Percentiles rank a stretch among this genome's conserved stretches.
Conservation (phyloP, 2,888 invertebrate species). For the Gisinianus flammeolus region DNA sequence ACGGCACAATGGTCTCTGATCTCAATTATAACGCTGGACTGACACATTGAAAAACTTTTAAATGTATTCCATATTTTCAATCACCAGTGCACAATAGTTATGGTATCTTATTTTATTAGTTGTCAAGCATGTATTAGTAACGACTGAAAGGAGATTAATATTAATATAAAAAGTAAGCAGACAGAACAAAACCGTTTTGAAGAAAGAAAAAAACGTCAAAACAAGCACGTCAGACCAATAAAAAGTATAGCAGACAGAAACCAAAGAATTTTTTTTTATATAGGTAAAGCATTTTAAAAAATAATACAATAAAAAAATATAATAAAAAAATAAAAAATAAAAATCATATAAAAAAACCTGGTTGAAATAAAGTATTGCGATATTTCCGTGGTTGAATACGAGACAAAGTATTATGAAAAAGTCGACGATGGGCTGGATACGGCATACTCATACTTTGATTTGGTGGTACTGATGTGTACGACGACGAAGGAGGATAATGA, state of each 20-base stretch:
- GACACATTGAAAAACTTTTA: too few species aligned
- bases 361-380: slow-evolving; percentile 54
- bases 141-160: too few species aligned
- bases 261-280: not conserved
- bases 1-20: too few species aligned
- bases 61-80: too few species aligned
- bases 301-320: slow-evolving; percentile 6
- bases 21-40: too few species aligned
- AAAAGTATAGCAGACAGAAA: not conserved
- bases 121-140: too few species aligned
- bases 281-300: not conserved
- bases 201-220: not conserved
- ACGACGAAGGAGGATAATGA: slow-evolving; percentile 45
- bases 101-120: not conserved
- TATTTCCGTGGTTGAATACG: slow-evolving; percentile 58
- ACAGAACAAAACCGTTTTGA: too few species aligned
- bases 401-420: slow-evolving; percentile 56
- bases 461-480: slow-evolving; percentile 1
- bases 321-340: slow-evolving; percentile 43
- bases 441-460: slow-evolving; percentile 51
- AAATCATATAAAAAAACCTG: slow-evolving; percentile 53
- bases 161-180: too few species aligned
- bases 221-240: not conserved
- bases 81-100: not conserved
- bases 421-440: slow-evolving; percentile 53